A percentile compares a stretch with the other conserved stretches of the same genome.
Conservation (phyloP, 1,140 invertebrate species). For the Drosophila pectinifera region DNA sequence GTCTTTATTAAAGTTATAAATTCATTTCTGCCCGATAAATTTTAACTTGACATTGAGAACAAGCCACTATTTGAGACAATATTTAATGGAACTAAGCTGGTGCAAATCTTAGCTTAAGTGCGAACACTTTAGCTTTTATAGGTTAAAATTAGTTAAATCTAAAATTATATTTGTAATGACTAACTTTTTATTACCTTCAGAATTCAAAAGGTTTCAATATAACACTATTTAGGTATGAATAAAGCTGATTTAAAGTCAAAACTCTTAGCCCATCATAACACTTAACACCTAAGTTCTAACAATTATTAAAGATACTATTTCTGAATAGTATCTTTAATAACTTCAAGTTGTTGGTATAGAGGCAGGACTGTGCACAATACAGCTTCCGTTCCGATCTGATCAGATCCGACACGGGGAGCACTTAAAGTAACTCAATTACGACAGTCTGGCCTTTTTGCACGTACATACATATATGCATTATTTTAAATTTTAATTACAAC, state of each 20-base stretch:
- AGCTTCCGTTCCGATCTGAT: constrained; percentile 38
- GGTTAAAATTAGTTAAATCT: neutral
- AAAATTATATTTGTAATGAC: neutral
- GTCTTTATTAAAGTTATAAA: too few relatives aligned
- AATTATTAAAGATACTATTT: too few relatives aligned
- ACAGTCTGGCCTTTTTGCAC: constrained; percentile 56
- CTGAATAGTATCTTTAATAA: neutral
- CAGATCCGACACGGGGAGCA: constrained; percentile 26
- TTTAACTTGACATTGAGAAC: neutral
- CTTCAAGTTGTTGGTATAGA: neutral
- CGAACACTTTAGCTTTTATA: too few relatives aligned
- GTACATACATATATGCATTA: constrained; percentile 48
- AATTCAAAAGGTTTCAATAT: neutral
- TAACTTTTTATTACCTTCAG: neutral
- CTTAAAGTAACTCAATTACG: constrained; percentile 50
- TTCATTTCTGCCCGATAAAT: neutral
- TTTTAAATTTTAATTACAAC: constrained; percentile 77
- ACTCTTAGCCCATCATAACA: neutral
- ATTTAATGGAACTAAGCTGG: neutral
- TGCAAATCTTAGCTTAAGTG: neutral
- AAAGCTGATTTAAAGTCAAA: neutral
- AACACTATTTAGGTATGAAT: neutral
- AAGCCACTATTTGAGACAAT: too few relatives aligned
- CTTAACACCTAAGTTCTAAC: too few relatives aligned
- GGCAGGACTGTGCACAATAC: constrained; percentile 6